phyloP scores from a whole-genome alignment of 2,797 vertebrate genomes.

The Eremophila alpestris region DNA sequence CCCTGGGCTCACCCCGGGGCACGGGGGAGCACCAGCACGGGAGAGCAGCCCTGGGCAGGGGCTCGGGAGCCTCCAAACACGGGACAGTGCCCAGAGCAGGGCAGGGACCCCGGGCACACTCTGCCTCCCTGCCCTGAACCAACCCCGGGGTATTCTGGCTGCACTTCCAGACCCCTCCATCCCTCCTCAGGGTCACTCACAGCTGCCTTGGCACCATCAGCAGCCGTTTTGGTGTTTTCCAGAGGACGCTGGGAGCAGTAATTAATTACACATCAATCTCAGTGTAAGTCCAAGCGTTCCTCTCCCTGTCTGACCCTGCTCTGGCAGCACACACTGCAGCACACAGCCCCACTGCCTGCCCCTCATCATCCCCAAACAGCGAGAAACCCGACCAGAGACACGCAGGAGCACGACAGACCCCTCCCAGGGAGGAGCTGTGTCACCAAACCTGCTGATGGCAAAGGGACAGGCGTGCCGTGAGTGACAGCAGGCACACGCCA shows the following conservation, averaged over 20 bases:
- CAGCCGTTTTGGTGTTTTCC: neutral
- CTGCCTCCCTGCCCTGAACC: neutral
- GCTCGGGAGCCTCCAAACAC: conserved; percentile 72
- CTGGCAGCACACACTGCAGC: neutral
- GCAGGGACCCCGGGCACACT: fast-evolving
- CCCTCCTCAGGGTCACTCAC: neutral
- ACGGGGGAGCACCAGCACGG: neutral
- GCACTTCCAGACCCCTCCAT: neutral
- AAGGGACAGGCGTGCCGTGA: neutral
- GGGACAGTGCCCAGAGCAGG: neutral
- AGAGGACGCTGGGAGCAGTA: neutral
- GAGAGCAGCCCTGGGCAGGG: neutral
- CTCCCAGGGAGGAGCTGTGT: neutral
- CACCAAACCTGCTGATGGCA: neutral
- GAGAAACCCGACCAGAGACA: neutral
- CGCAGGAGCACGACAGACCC: neutral
- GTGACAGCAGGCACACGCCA: conserved; percentile 14
- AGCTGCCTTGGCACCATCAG: neutral
- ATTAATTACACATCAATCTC: neutral
- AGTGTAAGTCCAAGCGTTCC: neutral
- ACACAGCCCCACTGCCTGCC: neutral
- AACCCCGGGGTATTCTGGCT: neutral
- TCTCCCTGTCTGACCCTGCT: neutral
- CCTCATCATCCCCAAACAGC: neutral
- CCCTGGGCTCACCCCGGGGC: neutral